Evolutionary conservation across 2,888 invertebrate genomes (phyloP).

Genomic region (Troides helena): DNA sequence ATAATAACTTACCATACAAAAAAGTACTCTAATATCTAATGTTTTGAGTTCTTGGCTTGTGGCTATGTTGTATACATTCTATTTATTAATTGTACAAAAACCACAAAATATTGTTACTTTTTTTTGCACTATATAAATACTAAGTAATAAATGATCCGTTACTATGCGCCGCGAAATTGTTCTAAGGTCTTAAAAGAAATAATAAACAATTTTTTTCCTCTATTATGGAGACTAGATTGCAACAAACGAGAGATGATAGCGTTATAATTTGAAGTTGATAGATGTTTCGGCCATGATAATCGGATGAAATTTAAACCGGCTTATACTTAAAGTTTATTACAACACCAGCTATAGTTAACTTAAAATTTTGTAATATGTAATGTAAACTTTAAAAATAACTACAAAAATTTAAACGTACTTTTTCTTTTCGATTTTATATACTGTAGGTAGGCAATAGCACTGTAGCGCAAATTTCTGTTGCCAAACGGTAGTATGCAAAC

Average conservation of each 20-base stretch:
- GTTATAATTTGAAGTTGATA: constrained; percentile 26
- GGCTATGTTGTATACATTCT: too few species aligned
- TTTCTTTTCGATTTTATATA: too few species aligned
- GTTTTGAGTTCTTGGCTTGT: too few species aligned
- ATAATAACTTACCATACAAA: too few species aligned
- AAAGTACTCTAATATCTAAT: too few species aligned
- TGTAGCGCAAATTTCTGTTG: too few species aligned
- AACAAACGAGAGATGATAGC: constrained; percentile 18
- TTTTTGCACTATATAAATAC: neutral
- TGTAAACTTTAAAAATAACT: too few species aligned
- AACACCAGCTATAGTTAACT: constrained; percentile 11
- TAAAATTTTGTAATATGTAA: constrained; percentile 3
- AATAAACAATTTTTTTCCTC: constrained; percentile 16
- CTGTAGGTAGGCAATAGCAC: too few species aligned
- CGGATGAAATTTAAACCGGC: constrained; percentile 25
- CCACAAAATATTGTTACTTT: neutral
- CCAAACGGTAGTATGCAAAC: too few species aligned
- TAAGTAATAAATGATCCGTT: neutral
- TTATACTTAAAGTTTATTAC: constrained; percentile 15
- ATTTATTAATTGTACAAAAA: too few species aligned
- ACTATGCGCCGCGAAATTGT: constrained; percentile 17
- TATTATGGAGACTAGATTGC: constrained; percentile 24
- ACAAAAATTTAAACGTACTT: too few species aligned
- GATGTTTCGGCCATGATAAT: constrained; percentile 27
- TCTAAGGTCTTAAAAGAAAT: constrained; percentile 19